Evolutionary conservation across 2,113 vertebrate species (phyloP).

Genomic region (Ailuropoda melanoleuca): DNA sequence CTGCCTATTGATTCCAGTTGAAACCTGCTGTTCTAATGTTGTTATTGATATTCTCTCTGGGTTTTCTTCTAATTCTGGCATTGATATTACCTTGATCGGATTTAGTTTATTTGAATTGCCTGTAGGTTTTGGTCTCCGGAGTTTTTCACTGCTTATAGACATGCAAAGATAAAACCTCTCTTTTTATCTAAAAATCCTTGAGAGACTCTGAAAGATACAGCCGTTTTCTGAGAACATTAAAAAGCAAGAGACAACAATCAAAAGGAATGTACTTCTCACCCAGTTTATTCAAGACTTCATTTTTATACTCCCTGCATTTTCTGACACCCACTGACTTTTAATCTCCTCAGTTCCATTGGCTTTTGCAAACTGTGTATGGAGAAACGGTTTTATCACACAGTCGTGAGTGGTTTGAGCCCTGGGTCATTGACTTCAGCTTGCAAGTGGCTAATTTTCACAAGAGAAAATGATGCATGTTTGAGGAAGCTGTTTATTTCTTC

Average conservation of each 20-base stretch:
- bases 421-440: background rate
- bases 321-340: slow-evolving; percentile 72
- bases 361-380: slow-evolving; percentile 40
- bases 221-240: slow-evolving; percentile 88
- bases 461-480: background rate
- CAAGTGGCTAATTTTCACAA: background rate
- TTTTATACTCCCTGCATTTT: slow-evolving; percentile 65
- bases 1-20: slow-evolving; percentile 93
- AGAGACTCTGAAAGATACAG: slow-evolving; percentile 88
- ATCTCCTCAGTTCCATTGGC: slow-evolving; percentile 62
- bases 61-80: slow-evolving; percentile 91
- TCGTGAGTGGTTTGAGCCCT: background rate
- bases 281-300: slow-evolving; percentile 79
- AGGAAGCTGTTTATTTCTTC: background rate
- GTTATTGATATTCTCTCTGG: slow-evolving; percentile 94
- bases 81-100: slow-evolving; percentile 96
- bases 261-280: slow-evolving; percentile 85
- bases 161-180: slow-evolving; percentile 90
- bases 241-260: slow-evolving; percentile 87
- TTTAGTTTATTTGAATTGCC: slow-evolving; percentile 94
- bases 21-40: slow-evolving; percentile 95
- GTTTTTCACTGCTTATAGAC: slow-evolving; percentile 90
- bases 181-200: slow-evolving; percentile 93
- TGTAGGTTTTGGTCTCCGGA: slow-evolving; percentile 91
- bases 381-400: slow-evolving; percentile 61